Evolutionary conservation across 1,140 invertebrate species (phyloP), one percentile per base, ranked within the genome.

Genomic region (Palaemon carinicauda): DNA sequence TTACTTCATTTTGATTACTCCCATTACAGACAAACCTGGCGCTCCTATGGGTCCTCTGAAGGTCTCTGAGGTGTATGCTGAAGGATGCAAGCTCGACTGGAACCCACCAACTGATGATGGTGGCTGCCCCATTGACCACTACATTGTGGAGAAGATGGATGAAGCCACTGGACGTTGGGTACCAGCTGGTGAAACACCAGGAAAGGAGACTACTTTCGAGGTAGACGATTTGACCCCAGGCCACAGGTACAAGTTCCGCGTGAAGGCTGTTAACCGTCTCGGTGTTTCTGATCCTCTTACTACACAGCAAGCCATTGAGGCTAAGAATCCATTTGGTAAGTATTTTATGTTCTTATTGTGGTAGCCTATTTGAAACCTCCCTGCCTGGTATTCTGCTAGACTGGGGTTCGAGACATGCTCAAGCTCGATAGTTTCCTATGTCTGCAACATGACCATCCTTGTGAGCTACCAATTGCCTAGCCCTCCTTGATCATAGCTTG

Each of bases 311-410:
- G 94, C 96, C n/a, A 97, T 96, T 88, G 95, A 98, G 92, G 98
- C 98, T 65, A 99, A 99, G 91, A 99, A 99, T 96, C 98, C 98
- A 71, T 99, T 96, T 92, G 97, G 96, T 94, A 93, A 94, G 91
- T 86, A 5, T 21, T n/a, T n/a, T n/a, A n/a, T n/a, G n/a, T n/a
- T n/a, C n/a, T n/a, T n/a, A n/a, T n/a, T n/a, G n/a, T n/a, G n/a
- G n/a, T n/a, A n/a, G n/a, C n/a, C n/a, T n/a, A n/a, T n/a, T n/a
- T n/a, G n/a, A n/a, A n/a, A n/a, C n/a, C n/a, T n/a, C n/a, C n/a
- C n/a, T n/a, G n/a, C n/a, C n/a, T n/a, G n/a, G n/a, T n/a, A n/a
- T n/a, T n/a, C n/a, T n/a, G n/a, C n/a, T n/a, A n/a, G n/a, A n/a
- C n/a, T n/a, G n/a, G n/a, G n/a, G n/a, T n/a, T n/a, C n/a, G n/a